phyloP scores from a whole-genome alignment of 2,888 invertebrate genomes.

The Coelopa pilipes region DNA sequence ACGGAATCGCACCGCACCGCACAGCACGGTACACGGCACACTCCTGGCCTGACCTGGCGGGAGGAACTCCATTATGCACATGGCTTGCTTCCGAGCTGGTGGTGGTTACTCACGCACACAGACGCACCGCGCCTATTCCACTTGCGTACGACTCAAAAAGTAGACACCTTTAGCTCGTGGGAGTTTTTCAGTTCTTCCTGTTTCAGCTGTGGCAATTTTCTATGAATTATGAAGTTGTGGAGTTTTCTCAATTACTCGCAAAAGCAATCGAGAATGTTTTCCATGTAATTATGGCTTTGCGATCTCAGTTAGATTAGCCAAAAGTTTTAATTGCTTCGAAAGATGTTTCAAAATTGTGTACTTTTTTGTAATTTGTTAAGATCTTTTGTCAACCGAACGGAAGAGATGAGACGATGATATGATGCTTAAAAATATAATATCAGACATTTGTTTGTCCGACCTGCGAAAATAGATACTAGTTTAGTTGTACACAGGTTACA shows the following conservation, averaged over 20 bases:
- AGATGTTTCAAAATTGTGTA: background rate
- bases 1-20: too few species aligned
- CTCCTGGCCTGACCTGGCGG: conserved; percentile 2
- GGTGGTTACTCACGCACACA: conserved; percentile 8
- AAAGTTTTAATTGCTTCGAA: conserved; percentile 32
- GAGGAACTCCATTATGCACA: conserved; percentile 2
- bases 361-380: too few species aligned
- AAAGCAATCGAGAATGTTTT: conserved; percentile 18
- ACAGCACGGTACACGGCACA: conserved; percentile 14
- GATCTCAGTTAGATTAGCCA: conserved; percentile 18
- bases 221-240: conserved; percentile 12
- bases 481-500: too few species aligned
- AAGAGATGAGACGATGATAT: too few species aligned
- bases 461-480: too few species aligned
- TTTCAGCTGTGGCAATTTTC: conserved; percentile 2
- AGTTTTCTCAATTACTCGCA: conserved; percentile 5
- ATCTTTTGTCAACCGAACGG: too few species aligned
- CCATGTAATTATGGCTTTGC: conserved; percentile 9
- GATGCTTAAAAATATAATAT: too few species aligned
- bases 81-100: conserved; percentile 17
- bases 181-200: conserved; percentile 5
- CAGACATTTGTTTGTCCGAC: too few species aligned
- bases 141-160: background rate
- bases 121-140: background rate
- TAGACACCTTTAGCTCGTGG: background rate